Base-by-base conservation (phyloP, 2,888 invertebrate species). In the Drosophila sordidapex region DNA sequence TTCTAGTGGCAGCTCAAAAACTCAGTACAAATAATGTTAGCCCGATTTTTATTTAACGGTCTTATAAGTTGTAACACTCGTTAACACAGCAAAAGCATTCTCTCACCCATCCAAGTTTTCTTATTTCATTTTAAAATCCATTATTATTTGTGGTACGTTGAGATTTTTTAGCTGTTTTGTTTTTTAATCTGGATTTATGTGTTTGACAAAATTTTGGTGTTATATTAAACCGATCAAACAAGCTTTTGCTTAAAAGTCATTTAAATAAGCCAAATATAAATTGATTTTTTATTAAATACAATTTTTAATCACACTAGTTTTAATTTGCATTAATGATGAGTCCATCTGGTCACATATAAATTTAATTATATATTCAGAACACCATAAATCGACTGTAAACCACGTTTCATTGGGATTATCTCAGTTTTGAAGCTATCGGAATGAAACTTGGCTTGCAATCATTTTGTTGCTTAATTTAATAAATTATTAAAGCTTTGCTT, bases 21-120 rank as follows among this genome's bases (percentile, higher is more conserved):
- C 21, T 31, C 36, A 48, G 40, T 70, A 60, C 53, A 70, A 70
- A 54, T 54, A 51, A 27, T 33, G 33, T 35, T 53, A 59, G 53
- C 38, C 38, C 21, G 10, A 27, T 65, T 46, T 48, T 25, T 1
- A 10, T 33, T 51, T 35, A n/a, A 29, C 33, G n/a, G 1, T 33
- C 35, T 43, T 21, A 31, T 4, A 52, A 35, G n/a, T 43, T 27
- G 25, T 8, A 27, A 58, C 8, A 21, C 53, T 53, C 15, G 52
- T 53, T 53, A 21, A 33, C 11, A 15, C 15, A 18, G 35, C 35
- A 36, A 25, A 25, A 1, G 5, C 25, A 11, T 25, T 53, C 3
- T 25, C 4, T 36, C 11, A 36, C 6, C 25, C 35, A 11, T 25
- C 3, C 5, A 6, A 36, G 2, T 36, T 36, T n/a, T 54, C 27